Evolutionary conservation across 2,113 vertebrate genomes (phyloP).

Genomic region (Pungitius pungitius): DNA sequence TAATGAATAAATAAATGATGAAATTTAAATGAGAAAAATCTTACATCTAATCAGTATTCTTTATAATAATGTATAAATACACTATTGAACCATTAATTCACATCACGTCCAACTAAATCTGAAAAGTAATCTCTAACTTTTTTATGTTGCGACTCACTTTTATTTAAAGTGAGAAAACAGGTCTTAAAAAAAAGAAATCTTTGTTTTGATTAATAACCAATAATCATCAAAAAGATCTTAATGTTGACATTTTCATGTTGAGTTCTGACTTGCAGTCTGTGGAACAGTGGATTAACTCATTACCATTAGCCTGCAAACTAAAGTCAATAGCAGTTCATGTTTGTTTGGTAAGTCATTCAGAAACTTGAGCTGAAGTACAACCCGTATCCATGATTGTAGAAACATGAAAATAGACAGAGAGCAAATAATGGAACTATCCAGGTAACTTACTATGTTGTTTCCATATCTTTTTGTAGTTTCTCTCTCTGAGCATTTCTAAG

Average conservation of each 20-base stretch:
- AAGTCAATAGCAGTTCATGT: background rate
- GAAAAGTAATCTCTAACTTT: background rate
- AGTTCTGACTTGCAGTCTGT: background rate
- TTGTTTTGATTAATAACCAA: background rate
- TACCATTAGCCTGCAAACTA: background rate
- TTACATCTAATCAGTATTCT: background rate
- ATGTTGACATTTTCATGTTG: background rate
- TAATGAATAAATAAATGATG: background rate
- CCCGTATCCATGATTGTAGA: background rate
- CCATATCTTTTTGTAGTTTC: slow-evolving; percentile 80
- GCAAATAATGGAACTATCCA: background rate
- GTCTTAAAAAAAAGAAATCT: background rate
- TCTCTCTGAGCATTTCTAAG: slow-evolving; percentile 83
- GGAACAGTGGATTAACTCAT: background rate
- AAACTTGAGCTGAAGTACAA: background rate
- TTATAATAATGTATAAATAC: background rate
- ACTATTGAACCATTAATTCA: background rate
- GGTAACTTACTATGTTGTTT: slow-evolving; percentile 63
- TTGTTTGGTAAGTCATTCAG: background rate
- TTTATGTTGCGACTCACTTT: background rate
- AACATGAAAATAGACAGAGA: background rate
- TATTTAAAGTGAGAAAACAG: background rate
- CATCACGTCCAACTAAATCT: background rate
- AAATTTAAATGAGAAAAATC: background rate
- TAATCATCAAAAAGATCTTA: background rate